Percentiles rank a stretch among this genome's conserved stretches.
These are phyloP conservation scores for Nyctalus aviator DNA, from an alignment of 2,797 vertebrate genomes.

Conservation along the genomic window DNA sequence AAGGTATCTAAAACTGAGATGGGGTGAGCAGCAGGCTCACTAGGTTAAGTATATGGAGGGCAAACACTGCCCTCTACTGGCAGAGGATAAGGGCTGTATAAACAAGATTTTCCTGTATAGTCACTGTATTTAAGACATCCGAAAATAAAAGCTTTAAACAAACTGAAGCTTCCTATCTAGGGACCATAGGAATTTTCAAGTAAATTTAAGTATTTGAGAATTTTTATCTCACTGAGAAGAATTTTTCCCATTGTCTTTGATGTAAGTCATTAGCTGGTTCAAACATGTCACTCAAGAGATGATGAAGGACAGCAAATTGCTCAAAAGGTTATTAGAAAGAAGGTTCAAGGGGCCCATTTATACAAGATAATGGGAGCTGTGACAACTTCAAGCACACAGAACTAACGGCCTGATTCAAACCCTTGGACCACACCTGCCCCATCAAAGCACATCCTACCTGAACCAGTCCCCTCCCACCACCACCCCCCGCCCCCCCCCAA, in stretches of 20 bases:
- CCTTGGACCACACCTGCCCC: background rate
- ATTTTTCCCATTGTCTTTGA: background rate
- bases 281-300: background rate
- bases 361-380: background rate
- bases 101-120: background rate
- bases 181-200: background rate
- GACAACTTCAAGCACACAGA: background rate
- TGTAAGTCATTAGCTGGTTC: background rate
- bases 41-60: background rate
- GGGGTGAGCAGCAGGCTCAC: rapidly evolving
- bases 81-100: background rate
- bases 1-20: background rate
- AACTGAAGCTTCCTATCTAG: background rate
- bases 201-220: background rate
- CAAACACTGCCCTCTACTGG: constrained; percentile 78
- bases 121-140: background rate
- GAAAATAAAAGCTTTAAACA: background rate
- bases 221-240: background rate
- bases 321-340: background rate
- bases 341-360: background rate
- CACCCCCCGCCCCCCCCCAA: too few relatives aligned
- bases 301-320: background rate
- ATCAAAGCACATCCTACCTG: background rate
- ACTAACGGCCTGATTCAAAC: background rate
- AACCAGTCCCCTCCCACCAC: too few relatives aligned